Evolutionary conservation across 1,140 invertebrate genomes (phyloP), one percentile per base, ranked within the genome.

Genomic region (Conopomorpha cramerella): DNA sequence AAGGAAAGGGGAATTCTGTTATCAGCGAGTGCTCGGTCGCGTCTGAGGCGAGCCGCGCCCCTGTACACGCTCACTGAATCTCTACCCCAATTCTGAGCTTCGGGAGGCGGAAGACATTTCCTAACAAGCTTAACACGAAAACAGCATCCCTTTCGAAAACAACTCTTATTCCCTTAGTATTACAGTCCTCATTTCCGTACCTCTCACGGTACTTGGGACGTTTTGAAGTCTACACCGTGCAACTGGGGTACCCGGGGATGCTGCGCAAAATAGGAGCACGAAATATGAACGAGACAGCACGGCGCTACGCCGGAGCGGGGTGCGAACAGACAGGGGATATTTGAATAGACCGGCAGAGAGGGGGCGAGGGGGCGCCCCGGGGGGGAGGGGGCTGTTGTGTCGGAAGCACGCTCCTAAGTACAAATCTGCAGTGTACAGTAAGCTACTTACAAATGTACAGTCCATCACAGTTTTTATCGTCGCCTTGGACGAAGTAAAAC

Each of bases 271-370:
- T 68, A 65, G 63, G 62, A 71, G 53, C 55, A 61, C 68, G 61
- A 68, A 70, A 76, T 77, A 74, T 77, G 63, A 76, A 77, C 73
- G 76, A 78, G 76, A 78, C 76, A 73, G 71, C 72, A 57, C 66
- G 76, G 76, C 72, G 76, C 71, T 66, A 52, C 57, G 59, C 55
- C 54, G 57, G 45, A 55, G 66, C 51, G 58, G 53, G 63, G 68
- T 63, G 64, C 38, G 70, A 71, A 67, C 55, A 67, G 70, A 67
- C 49, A 64, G 51, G 70, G 59, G 55, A 61, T 70, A 71, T 74
- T 70, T 74, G 65, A 71, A 74, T 74, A 74, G 66, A 74, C 60
- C 45, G 62, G 46, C 55, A 28, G 50, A 42, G 52, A 42, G 42
- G 40, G 38, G 35, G 34, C 16, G 39, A 37, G 26, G 38, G 47